phyloP scores from a whole-genome alignment of 2,797 vertebrate species.

The Heliangelus exortis region DNA sequence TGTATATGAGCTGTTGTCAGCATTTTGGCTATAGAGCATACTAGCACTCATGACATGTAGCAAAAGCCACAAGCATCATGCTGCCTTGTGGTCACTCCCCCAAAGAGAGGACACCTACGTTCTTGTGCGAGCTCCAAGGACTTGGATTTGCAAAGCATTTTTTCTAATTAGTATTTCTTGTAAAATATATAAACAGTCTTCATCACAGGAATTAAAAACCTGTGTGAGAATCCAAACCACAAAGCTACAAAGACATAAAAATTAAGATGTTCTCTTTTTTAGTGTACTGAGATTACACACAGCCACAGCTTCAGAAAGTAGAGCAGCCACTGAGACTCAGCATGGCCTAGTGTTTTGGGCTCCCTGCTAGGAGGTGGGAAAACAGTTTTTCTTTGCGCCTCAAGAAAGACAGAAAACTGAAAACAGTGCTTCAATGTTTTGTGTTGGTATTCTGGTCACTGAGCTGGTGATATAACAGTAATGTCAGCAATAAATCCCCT shows the following conservation, averaged over 20 bases:
- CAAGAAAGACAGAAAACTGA: constrained; percentile 22
- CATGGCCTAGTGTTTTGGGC: constrained; percentile 9
- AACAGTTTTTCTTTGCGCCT: constrained; percentile 2
- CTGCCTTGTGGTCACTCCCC: constrained; percentile 51
- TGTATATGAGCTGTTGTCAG: constrained; percentile 70
- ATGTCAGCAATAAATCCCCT: neutral
- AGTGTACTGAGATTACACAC: constrained; percentile 11
- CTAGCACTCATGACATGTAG: constrained; percentile 27
- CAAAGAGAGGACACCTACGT: constrained; percentile 59
- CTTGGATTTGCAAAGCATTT: constrained; percentile 43
- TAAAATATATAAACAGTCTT: constrained; percentile 61
- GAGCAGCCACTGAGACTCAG: constrained; percentile 28
- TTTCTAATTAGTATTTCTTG: constrained; percentile 67
- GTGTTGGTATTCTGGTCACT: neutral
- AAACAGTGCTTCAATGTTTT: neutral
- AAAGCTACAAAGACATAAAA: constrained; percentile 55
- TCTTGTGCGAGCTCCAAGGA: constrained; percentile 35
- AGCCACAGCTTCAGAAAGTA: constrained; percentile 37
- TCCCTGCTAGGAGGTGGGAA: constrained; percentile 41
- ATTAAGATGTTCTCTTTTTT: constrained; percentile 55
- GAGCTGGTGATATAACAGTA: neutral
- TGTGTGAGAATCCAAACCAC: constrained; percentile 67
- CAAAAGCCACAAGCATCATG: constrained; percentile 55
- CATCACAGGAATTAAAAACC: constrained; percentile 55
- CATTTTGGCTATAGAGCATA: constrained; percentile 56